These are phyloP conservation scores for Uria aalge DNA, from an alignment of 2,113 vertebrate species.

Conservation along the genomic window DNA sequence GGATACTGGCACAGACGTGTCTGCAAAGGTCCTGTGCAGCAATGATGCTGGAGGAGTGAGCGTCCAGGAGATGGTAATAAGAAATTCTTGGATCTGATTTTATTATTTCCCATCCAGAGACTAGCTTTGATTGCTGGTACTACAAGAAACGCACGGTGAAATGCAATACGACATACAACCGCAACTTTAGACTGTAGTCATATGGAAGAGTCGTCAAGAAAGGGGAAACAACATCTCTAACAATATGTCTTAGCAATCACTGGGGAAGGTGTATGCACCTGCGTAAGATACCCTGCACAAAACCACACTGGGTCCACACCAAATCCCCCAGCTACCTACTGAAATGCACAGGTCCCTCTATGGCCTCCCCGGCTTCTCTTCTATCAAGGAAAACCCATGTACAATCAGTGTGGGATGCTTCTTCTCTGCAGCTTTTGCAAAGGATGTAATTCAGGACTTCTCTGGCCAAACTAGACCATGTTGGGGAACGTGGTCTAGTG, in stretches of 20 bases:
- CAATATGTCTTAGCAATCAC: fast-evolving
- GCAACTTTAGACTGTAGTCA: not conserved
- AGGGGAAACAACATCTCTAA: not conserved
- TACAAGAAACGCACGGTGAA: fast-evolving
- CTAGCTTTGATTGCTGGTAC: not conserved
- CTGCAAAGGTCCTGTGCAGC: not conserved
- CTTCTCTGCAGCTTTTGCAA: not conserved
- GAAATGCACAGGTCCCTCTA: not conserved
- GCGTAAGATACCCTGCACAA: not conserved
- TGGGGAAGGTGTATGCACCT: not conserved
- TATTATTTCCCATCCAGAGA: not conserved
- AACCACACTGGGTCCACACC: not conserved
- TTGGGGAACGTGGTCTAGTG: not conserved
- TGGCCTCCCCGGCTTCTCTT: not conserved
- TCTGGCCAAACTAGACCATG: not conserved
- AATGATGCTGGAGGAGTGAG: not conserved
- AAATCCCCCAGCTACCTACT: not conserved
- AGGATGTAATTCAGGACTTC: not conserved
- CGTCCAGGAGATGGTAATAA: not conserved
- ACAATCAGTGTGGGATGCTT: not conserved
- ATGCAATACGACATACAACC: not conserved
- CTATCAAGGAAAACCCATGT: not conserved
- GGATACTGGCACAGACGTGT: not conserved
- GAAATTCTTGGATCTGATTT: not conserved
- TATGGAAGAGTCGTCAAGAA: not conserved